Conservation (phyloP, 2,113 vertebrate genomes). For the Lepus timidus region DNA sequence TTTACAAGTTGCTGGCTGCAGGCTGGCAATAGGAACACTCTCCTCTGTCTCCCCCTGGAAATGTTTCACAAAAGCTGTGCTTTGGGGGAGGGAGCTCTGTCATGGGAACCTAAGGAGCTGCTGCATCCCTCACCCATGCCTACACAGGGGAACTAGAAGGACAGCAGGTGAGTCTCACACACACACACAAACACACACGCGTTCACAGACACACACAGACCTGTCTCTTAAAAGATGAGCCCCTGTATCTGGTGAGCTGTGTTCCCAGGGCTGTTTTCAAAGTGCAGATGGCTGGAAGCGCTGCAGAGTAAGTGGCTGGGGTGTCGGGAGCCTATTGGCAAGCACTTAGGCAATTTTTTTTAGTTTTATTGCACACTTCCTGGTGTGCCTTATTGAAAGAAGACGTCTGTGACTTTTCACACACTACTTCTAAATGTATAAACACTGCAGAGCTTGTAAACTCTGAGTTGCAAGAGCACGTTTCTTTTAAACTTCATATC, state of each 20-base stretch:
- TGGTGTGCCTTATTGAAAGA: conserved; percentile 75
- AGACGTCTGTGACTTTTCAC: conserved; percentile 81
- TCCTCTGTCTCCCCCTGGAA: not conserved
- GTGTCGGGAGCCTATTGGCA: not conserved
- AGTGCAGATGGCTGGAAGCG: not conserved
- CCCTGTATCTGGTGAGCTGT: not conserved
- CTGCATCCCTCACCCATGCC: not conserved
- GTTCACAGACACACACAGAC: too few species aligned
- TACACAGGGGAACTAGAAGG: not conserved
- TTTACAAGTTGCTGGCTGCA: not conserved
- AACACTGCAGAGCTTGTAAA: conserved; percentile 21
- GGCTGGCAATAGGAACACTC: not conserved
- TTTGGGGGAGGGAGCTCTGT: not conserved
- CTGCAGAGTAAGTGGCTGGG: not conserved
- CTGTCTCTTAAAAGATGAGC: not conserved
- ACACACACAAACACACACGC: too few species aligned
- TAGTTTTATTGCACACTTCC: conserved; percentile 82
- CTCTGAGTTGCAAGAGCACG: conserved; percentile 2
- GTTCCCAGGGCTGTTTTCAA: not conserved
- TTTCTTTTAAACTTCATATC: conserved; percentile 70
- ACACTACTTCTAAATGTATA: conserved; percentile 60
- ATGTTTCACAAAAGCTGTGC: not conserved
- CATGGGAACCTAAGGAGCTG: too few species aligned
- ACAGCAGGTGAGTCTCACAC: not conserved
- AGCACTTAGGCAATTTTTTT: not conserved